Evolutionary conservation across 2,888 invertebrate species (phyloP).

Genomic region (Lydus trimaculatus): DNA sequence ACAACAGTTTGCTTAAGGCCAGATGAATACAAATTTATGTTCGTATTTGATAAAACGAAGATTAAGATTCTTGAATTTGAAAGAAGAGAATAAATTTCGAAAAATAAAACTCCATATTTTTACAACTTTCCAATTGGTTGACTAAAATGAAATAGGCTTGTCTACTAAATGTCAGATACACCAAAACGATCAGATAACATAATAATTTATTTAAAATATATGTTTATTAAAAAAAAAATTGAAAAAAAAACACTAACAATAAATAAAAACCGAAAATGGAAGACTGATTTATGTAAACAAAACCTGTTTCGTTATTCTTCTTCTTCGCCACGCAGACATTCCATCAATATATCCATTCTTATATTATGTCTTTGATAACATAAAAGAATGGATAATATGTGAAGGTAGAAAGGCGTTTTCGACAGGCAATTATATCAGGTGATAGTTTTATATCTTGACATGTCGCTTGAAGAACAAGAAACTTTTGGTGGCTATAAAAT

Average conservation of each 20-base stretch:
- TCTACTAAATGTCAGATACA: constrained; percentile 48
- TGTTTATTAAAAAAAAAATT: constrained; percentile 31
- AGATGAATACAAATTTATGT: constrained; percentile 7
- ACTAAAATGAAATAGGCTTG: constrained; percentile 37
- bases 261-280: constrained; percentile 35
- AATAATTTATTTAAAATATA: constrained; percentile 51
- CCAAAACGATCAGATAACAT: constrained; percentile 52
- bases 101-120: neutral
- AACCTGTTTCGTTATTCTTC: neutral
- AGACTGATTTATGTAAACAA: constrained; percentile 18
- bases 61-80: neutral
- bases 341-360: neutral
- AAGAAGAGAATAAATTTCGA: neutral
- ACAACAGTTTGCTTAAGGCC: constrained; percentile 7
- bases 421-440: constrained; percentile 57
- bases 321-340: constrained; percentile 37
- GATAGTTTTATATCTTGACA: constrained; percentile 57
- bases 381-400: constrained; percentile 28
- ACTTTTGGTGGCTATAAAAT: constrained; percentile 43
- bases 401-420: constrained; percentile 42
- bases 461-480: constrained; percentile 42
- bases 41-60: neutral
- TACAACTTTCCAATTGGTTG: constrained; percentile 26
- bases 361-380: neutral
- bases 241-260: neutral